phyloP scores from a whole-genome alignment of 2,113 vertebrate species.

The Pyrgilauda ruficollis region DNA sequence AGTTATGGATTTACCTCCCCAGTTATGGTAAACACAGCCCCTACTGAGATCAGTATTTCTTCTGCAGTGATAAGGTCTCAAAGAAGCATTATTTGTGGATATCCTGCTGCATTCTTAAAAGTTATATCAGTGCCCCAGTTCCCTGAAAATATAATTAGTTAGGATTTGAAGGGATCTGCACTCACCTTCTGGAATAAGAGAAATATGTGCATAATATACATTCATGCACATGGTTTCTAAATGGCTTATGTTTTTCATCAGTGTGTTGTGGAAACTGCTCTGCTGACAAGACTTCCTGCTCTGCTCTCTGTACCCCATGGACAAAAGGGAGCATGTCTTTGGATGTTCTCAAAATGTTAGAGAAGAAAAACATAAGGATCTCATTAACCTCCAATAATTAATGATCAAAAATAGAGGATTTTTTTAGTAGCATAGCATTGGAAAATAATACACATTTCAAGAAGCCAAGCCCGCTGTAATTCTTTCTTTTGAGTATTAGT shows the following conservation, averaged over 20 bases:
- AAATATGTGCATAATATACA: not conserved
- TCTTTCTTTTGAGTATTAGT: not conserved
- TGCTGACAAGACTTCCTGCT: not conserved
- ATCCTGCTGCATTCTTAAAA: not conserved
- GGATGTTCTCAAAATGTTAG: not conserved
- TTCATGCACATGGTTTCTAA: not conserved
- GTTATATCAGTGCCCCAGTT: not conserved
- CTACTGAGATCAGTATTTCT: not conserved
- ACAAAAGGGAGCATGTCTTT: not conserved
- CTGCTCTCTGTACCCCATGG: not conserved
- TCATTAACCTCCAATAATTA: not conserved
- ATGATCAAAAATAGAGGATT: not conserved
- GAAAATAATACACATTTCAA: not conserved
- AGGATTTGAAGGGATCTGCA: not conserved
- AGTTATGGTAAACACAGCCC: not conserved
- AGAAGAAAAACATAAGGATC: not conserved
- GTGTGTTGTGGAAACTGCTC: not conserved
- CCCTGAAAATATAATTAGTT: not conserved
- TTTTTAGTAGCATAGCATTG: not conserved
- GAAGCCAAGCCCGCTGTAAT: not conserved
- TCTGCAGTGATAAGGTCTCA: not conserved
- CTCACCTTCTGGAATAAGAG: not conserved
- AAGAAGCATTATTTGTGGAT: not conserved
- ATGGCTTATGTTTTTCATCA: not conserved
- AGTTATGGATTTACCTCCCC: not conserved